Percentiles rank a stretch among this genome's conserved stretches.
Evolutionary conservation across 2,888 invertebrate species (phyloP).

Genomic region (Drosophila flavopinicola): DNA sequence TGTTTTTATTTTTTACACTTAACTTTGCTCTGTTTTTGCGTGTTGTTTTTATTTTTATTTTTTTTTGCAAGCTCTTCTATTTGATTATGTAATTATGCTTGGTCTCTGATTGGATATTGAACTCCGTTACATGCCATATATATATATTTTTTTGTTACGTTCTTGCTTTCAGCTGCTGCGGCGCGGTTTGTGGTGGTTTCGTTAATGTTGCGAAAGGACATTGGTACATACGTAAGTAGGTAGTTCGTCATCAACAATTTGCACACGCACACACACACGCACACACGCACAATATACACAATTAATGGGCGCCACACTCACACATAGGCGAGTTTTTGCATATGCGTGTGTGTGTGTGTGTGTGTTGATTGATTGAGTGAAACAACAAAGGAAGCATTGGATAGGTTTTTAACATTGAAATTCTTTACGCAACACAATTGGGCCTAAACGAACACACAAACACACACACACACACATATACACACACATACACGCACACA

Average conservation of each 20-base stretch:
- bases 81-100: conserved; percentile 83
- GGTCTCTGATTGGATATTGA: conserved; percentile 81
- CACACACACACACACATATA: conserved; percentile 31
- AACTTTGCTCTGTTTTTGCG: conserved; percentile 33
- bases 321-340: conserved; percentile 3
- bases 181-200: conserved; percentile 43
- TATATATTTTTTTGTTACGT: conserved; percentile 22
- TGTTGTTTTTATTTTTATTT: conserved; percentile 30
- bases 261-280: conserved; percentile 27
- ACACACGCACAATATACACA: conserved; percentile 31
- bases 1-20: conserved; percentile 15
- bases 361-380: conserved; percentile 46
- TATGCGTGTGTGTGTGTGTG: conserved; percentile 11
- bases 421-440: conserved; percentile 67
- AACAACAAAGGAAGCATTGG: conserved; percentile 46
- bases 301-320: conserved; percentile 24
- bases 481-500: conserved; percentile 27
- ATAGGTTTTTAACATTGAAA: conserved; percentile 51
- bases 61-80: conserved; percentile 67
- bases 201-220: conserved; percentile 42
- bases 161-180: conserved; percentile 55
- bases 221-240: conserved; percentile 49
- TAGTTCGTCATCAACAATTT: conserved; percentile 73
- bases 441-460: conserved; percentile 1
- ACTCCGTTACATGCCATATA: conserved; percentile 61